Evolutionary conservation across 1,140 invertebrate genomes (phyloP).

Genomic region (Galendromus occidentalis): DNA sequence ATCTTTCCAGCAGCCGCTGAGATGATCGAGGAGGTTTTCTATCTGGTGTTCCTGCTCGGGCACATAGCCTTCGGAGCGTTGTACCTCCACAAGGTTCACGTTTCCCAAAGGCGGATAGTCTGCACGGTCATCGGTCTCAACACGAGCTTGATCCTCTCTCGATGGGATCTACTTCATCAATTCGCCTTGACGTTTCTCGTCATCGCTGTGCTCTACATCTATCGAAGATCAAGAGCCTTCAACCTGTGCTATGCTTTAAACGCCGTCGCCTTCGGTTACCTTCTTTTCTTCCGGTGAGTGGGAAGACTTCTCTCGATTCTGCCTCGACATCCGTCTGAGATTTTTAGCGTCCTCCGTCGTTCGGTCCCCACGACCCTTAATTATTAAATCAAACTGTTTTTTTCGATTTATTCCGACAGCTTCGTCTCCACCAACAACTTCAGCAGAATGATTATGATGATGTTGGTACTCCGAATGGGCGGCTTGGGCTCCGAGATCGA

Average conservation of each 20-base stretch:
- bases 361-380: no score
- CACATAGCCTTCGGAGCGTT: not conserved
- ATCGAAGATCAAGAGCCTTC: not conserved
- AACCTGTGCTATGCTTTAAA: not conserved
- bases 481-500: not conserved
- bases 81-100: not conserved
- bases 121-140: not conserved
- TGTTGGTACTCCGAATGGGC: not conserved
- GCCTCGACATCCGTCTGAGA: no score
- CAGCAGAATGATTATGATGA: conserved; percentile 9
- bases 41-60: not conserved
- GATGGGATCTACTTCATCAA: not conserved
- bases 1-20: not conserved
- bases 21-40: not conserved
- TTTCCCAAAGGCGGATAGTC: not conserved
- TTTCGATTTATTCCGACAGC: not conserved
- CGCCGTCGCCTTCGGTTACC: not conserved
- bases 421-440: not conserved
- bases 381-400: no score
- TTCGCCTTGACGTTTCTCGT: not conserved
- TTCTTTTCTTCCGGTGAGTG: not conserved
- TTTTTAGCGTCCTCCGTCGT: no score
- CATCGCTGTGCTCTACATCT: not conserved
- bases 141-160: not conserved
- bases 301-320: not conserved